Conservation (phyloP, 1,140 invertebrate genomes). For the Hyles vespertilio region DNA sequence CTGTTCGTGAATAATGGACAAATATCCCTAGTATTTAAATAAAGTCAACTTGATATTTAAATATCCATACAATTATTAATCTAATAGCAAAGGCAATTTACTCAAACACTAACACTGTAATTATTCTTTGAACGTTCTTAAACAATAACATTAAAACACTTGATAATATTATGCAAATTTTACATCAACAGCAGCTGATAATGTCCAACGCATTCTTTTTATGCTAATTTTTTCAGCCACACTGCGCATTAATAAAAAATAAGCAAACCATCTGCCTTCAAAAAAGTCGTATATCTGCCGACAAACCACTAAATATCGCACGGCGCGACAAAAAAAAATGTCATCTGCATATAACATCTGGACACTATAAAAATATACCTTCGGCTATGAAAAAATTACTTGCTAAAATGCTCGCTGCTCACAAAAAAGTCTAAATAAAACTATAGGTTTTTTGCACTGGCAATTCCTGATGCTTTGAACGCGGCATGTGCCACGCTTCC, state of each 20-base stretch:
- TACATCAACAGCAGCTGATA: constrained; percentile 17
- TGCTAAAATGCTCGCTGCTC: constrained; percentile 56
- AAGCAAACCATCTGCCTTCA: constrained; percentile 60
- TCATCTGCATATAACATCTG: constrained; percentile 74
- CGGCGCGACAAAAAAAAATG: constrained; percentile 58
- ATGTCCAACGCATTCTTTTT: background rate
- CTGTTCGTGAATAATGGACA: too few relatives aligned
- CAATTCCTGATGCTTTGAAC: constrained; percentile 38
- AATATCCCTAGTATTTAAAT: too few relatives aligned
- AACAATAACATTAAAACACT: background rate
- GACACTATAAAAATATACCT: constrained; percentile 57
- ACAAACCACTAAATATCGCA: constrained; percentile 70
- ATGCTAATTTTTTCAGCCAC: constrained; percentile 13
- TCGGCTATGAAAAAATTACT: constrained; percentile 47
- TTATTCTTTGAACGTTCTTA: background rate
- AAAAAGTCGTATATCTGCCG: constrained; percentile 46
- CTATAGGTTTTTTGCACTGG: constrained; percentile 29
- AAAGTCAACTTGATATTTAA: too few relatives aligned
- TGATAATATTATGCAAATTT: constrained; percentile 17
- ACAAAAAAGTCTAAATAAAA: constrained; percentile 49
- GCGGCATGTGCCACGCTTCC: constrained; percentile 66
- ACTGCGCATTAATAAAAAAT: constrained; percentile 22
- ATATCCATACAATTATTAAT: too few relatives aligned
- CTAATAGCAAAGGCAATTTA: too few relatives aligned
- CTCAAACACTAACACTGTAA: too few relatives aligned